phyloP scores from a whole-genome alignment of 1,140 invertebrate genomes.

The Zaprionus kolodkinae region DNA sequence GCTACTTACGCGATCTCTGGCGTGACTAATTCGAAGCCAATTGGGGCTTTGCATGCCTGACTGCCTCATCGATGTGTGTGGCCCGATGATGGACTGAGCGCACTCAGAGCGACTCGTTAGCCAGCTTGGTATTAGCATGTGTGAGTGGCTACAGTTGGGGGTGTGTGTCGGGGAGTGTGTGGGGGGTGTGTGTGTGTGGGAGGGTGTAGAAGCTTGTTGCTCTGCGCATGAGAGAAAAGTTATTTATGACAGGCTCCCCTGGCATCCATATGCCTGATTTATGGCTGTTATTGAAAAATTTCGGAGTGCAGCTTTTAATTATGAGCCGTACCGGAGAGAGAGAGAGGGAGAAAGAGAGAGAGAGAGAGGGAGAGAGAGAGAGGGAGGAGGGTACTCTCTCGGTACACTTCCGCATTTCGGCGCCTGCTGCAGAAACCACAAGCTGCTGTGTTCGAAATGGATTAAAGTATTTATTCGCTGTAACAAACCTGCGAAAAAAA shows the following conservation, averaged over 20 bases:
- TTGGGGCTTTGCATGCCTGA: slow-evolving; percentile 63
- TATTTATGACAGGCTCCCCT: slow-evolving; percentile 79
- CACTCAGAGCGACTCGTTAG: slow-evolving; percentile 1
- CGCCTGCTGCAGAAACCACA: slow-evolving; percentile 8
- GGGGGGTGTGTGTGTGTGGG: background rate
- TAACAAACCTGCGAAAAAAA: slow-evolving; percentile 19
- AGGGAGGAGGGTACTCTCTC: slow-evolving; percentile 4
- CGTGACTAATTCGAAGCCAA: slow-evolving; percentile 70
- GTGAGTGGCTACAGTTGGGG: slow-evolving; percentile 1
- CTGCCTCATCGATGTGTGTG: slow-evolving; percentile 63
- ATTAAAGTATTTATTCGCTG: slow-evolving; percentile 32
- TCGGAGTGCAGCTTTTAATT: slow-evolving; percentile 80
- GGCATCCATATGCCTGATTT: slow-evolving; percentile 83
- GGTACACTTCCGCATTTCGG: background rate
- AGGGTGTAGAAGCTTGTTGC: slow-evolving; percentile 10
- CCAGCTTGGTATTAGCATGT: slow-evolving; percentile 16
- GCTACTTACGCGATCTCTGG: slow-evolving; percentile 44
- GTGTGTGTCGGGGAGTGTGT: background rate
- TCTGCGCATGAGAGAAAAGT: slow-evolving; percentile 54
- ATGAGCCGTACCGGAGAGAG: slow-evolving; percentile 54
- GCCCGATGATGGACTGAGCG: background rate
- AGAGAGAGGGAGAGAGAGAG: background rate
- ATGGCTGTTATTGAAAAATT: slow-evolving; percentile 84
- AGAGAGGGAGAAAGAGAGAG: background rate
- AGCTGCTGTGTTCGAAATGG: slow-evolving; percentile 21